These are phyloP conservation scores for Ptychodera flava DNA, from an alignment of 35 echinoderm and acorn worm genomes.

Conservation along the genomic window DNA sequence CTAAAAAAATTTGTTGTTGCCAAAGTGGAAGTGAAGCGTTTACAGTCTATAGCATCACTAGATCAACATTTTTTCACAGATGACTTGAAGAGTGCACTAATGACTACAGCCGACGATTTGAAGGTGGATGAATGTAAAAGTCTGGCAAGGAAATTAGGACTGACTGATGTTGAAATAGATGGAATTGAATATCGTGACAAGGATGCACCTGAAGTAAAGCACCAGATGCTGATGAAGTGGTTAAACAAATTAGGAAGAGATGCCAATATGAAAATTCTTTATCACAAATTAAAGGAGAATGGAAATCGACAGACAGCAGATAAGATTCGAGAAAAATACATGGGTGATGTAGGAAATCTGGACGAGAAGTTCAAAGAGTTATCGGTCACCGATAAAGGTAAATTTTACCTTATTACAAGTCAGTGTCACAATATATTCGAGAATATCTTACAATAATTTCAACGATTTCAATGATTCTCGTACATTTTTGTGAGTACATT, in stretches of 20 bases:
- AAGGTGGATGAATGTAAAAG: not conserved
- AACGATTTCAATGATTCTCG: too few species aligned
- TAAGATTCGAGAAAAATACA: not conserved
- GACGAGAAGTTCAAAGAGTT: not conserved
- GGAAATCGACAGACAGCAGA: not conserved
- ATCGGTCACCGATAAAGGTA: not conserved
- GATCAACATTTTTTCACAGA: too few species aligned
- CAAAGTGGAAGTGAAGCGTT: too few species aligned
- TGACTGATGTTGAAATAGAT: not conserved
- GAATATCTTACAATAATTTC: too few species aligned
- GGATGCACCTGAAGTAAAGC: not conserved
- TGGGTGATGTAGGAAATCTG: not conserved
- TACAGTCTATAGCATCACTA: too few species aligned
- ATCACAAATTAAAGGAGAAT: not conserved
- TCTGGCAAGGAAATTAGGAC: not conserved
- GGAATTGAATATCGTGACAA: not conserved
- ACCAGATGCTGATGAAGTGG: not conserved
- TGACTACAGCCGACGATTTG: not conserved
- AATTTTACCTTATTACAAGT: too few species aligned
- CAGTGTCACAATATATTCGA: too few species aligned
- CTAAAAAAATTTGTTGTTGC: too few species aligned
- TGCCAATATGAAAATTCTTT: not conserved
- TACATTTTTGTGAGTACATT: too few species aligned
- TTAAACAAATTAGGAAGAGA: not conserved
- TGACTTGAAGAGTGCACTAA: not conserved